These are phyloP conservation scores for Lophochroa leadbeateri DNA, from an alignment of 2,113 vertebrate genomes.

Conservation along the genomic window DNA sequence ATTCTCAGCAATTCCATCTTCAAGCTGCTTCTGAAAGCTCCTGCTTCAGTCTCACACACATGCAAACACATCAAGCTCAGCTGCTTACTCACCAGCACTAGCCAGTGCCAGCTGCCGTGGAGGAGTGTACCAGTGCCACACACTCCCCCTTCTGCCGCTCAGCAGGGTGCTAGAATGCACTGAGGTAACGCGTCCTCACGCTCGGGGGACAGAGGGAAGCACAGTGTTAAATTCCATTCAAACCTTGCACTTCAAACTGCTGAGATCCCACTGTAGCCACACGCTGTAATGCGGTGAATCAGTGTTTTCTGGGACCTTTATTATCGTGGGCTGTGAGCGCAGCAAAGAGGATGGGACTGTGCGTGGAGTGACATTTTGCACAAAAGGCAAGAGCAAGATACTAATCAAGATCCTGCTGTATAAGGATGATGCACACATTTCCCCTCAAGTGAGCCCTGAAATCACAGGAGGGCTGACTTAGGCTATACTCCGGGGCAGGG, in stretches of 20 bases:
- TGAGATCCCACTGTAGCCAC: not conserved
- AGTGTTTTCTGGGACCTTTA: not conserved
- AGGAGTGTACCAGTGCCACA: not conserved
- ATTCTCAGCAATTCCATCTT: slow-evolving; percentile 50
- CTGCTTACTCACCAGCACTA: slow-evolving; percentile 55
- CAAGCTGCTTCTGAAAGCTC: slow-evolving; percentile 21
- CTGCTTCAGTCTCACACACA: not conserved
- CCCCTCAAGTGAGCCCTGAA: not conserved
- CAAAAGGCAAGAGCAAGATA: not conserved
- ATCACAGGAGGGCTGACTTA: not conserved
- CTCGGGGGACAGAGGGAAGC: not conserved
- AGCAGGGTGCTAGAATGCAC: not conserved
- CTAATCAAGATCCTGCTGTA: not conserved
- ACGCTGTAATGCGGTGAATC: not conserved
- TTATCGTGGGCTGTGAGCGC: not conserved
- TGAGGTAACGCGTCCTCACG: not conserved
- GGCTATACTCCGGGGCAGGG: not conserved
- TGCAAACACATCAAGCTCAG: not conserved
- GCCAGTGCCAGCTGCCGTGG: slow-evolving; percentile 30
- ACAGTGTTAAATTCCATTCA: not conserved
- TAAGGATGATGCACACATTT: not conserved
- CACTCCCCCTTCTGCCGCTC: not conserved
- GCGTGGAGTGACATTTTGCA: not conserved
- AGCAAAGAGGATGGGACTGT: slow-evolving; percentile 2
- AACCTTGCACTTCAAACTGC: not conserved